Evolutionary conservation across 1,140 invertebrate species (phyloP).

Genomic region (Euura lappo): DNA sequence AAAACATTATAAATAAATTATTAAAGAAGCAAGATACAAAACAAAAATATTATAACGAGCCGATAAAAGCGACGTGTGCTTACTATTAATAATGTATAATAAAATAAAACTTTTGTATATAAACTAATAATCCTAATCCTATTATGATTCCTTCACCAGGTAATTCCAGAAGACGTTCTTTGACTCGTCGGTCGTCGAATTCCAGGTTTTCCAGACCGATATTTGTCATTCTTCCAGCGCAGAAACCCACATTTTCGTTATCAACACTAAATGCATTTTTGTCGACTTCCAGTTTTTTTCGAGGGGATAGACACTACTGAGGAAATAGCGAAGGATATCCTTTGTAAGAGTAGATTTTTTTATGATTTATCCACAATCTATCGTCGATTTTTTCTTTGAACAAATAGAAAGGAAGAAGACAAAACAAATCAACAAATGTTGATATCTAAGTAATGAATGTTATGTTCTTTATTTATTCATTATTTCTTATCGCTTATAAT

Average conservation of each 20-base stretch:
- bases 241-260: too few relatives aligned
- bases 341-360: too few relatives aligned
- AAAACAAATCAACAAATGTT: too few relatives aligned
- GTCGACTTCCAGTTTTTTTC: too few relatives aligned
- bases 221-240: too few relatives aligned
- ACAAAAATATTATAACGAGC: slow-evolving; percentile 32
- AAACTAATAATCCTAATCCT: neutral
- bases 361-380: neutral
- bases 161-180: too few relatives aligned
- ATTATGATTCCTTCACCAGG: too few relatives aligned
- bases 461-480: neutral
- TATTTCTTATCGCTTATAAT: neutral
- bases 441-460: neutral
- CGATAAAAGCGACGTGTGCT: slow-evolving; percentile 34
- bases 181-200: too few relatives aligned
- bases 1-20: slow-evolving; percentile 29
- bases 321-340: too few relatives aligned
- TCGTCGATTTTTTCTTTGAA: neutral
- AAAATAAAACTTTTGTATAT: slow-evolving; percentile 23
- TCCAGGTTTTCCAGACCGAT: too few relatives aligned
- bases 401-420: neutral
- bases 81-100: slow-evolving; percentile 38
- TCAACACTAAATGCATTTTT: too few relatives aligned
- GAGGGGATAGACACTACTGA: too few relatives aligned
- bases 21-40: neutral